Evolutionary conservation across 2,888 invertebrate genomes (phyloP).

Genomic region (Dolichopus griseipennis): DNA sequence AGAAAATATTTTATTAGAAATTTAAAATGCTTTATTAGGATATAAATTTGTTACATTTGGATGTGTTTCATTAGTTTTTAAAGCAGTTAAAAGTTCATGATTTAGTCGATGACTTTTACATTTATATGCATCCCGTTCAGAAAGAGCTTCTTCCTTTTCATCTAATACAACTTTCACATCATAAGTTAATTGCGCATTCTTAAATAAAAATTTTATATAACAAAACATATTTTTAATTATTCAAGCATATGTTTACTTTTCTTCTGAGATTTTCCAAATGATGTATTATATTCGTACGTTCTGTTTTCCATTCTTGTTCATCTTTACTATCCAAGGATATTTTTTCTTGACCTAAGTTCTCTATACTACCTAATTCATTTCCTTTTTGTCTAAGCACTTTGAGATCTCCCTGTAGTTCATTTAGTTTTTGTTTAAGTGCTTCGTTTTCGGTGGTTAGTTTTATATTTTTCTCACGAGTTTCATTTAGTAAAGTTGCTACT

Average conservation of each 20-base stretch:
- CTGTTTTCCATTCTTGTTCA: slow-evolving; percentile 37
- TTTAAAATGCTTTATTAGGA: slow-evolving; percentile 1
- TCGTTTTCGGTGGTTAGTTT: slow-evolving; percentile 52
- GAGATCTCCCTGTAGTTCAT: slow-evolving; percentile 62
- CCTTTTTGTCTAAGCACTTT: slow-evolving; percentile 49
- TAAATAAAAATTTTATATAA: slow-evolving; percentile 21
- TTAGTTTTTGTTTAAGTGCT: slow-evolving; percentile 59
- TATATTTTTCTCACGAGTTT: slow-evolving; percentile 52
- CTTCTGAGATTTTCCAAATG: slow-evolving; percentile 40
- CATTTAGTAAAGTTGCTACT: slow-evolving; percentile 51
- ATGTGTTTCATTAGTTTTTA: slow-evolving; percentile 43
- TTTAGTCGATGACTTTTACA: slow-evolving; percentile 74
- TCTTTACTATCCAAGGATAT: slow-evolving; percentile 24
- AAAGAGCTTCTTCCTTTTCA: slow-evolving; percentile 74
- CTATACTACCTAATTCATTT: slow-evolving; percentile 22
- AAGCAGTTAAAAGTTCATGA: slow-evolving; percentile 64
- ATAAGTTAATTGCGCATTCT: slow-evolving; percentile 64
- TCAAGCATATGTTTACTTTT: slow-evolving; percentile 24
- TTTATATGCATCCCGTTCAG: slow-evolving; percentile 74
- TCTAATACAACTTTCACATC: slow-evolving; percentile 72
- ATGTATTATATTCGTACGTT: slow-evolving; percentile 38
- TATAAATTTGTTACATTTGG: slow-evolving; percentile 29
- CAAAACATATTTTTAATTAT: slow-evolving; percentile 7
- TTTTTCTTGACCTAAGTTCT: slow-evolving; percentile 2
- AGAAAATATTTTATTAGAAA: background rate